Percentiles rank a stretch among this genome's conserved stretches.
phyloP scores from a whole-genome alignment of 2,797 vertebrate genomes.

The Neosilurus mollespiculum region DNA sequence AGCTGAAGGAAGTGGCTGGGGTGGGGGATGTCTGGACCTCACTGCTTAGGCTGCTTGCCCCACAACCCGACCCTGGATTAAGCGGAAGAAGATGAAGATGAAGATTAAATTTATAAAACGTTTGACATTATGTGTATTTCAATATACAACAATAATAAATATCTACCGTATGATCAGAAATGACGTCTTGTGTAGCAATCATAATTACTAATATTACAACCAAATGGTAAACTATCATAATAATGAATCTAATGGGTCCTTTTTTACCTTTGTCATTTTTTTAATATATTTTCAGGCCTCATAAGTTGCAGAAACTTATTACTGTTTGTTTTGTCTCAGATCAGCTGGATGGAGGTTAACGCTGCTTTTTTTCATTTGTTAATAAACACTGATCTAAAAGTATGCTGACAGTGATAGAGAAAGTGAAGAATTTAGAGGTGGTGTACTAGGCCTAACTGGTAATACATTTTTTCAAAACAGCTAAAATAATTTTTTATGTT shows the following conservation, averaged over 20 bases:
- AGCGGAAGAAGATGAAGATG: too few species aligned
- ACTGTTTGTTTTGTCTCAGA: neutral
- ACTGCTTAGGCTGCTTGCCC: too few species aligned
- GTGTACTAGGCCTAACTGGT: neutral
- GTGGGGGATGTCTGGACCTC: too few species aligned
- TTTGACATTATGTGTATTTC: neutral
- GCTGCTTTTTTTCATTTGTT: neutral
- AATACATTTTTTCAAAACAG: neutral
- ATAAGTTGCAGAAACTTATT: neutral
- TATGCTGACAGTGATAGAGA: neutral
- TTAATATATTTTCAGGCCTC: neutral
- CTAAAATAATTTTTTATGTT: constrained; percentile 20
- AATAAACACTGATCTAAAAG: neutral
- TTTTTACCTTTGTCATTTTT: neutral
- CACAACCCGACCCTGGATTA: too few species aligned
- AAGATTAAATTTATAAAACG: neutral
- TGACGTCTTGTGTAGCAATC: neutral
- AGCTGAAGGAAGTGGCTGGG: too few species aligned
- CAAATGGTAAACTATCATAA: neutral
- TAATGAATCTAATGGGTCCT: neutral
- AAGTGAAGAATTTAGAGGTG: neutral
- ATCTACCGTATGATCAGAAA: neutral
- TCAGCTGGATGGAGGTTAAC: neutral
- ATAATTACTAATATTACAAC: neutral
- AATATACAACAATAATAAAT: neutral